These are phyloP conservation scores for Sclerodermus sp. DNA, from an alignment of 2,888 invertebrate genomes.

Conservation along the genomic window DNA sequence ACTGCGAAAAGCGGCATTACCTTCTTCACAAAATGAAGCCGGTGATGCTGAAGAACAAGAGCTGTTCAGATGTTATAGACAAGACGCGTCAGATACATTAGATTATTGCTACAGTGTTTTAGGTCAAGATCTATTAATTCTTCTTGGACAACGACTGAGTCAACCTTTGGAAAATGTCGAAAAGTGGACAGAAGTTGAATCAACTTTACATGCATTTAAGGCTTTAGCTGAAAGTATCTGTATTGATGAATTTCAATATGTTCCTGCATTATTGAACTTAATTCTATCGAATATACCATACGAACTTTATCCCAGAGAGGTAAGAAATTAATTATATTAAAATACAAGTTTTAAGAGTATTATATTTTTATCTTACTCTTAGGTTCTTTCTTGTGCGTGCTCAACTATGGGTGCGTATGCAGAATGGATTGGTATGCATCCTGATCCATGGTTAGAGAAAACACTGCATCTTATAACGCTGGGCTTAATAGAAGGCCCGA, in stretches of 20 bases:
- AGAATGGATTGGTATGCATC: conserved; percentile 77
- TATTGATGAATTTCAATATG: conserved; percentile 52
- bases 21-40: conserved; percentile 53
- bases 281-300: conserved; percentile 47
- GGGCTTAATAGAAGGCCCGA: conserved; percentile 65
- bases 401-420: conserved; percentile 72
- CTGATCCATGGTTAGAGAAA: conserved; percentile 65
- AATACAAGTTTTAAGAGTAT: not conserved
- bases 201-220: conserved; percentile 61
- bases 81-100: conserved; percentile 83
- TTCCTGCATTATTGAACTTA: conserved; percentile 59
- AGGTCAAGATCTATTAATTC: conserved; percentile 71
- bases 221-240: conserved; percentile 61
- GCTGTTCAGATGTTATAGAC: conserved; percentile 77
- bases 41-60: conserved; percentile 76
- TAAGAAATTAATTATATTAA: conserved; percentile 16
- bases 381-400: conserved; percentile 50
- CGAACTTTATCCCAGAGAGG: conserved; percentile 48
- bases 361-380: conserved; percentile 1
- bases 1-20: conserved; percentile 78
- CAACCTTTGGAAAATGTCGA: conserved; percentile 59
- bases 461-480: conserved; percentile 71
- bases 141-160: conserved; percentile 68
- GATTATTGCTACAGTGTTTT: conserved; percentile 86
- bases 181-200: conserved; percentile 62